These are phyloP conservation scores for Lepus oiostolus DNA, from an alignment of 2,797 vertebrate genomes.

Conservation along the genomic window DNA sequence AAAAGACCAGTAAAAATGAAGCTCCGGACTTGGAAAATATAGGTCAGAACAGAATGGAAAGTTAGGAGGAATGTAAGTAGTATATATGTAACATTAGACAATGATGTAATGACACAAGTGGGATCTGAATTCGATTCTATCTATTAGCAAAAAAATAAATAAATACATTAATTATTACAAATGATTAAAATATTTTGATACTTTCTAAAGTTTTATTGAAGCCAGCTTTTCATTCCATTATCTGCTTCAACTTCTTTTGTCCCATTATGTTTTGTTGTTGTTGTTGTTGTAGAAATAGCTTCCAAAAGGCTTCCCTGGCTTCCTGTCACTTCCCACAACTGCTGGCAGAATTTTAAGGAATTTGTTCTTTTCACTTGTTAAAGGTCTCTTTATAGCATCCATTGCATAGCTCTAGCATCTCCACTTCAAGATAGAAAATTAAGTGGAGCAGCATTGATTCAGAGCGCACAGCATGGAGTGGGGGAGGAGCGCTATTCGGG, in stretches of 20 bases:
- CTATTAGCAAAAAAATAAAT: not conserved
- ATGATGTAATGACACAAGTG: not conserved
- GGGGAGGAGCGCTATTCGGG: no score
- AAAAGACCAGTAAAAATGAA: not conserved
- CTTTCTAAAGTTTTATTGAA: not conserved
- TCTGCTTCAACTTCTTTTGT: not conserved
- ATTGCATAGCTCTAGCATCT: no score
- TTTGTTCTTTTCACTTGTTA: not conserved
- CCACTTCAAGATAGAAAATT: no score
- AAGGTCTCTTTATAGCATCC: not conserved
- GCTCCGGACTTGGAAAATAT: not conserved
- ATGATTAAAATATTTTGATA: not conserved
- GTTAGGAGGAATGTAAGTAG: not conserved
- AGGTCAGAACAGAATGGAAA: not conserved
- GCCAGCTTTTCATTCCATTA: not conserved
- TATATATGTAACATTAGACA: not conserved
- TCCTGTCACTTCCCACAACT: not conserved
- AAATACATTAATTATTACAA: not conserved
- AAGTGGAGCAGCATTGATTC: no score
- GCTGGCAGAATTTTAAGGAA: not conserved
- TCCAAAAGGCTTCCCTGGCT: not conserved
- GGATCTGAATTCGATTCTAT: not conserved
- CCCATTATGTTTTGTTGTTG: not conserved
- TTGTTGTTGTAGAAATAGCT: not conserved
- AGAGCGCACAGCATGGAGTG: no score